Percentiles rank a stretch among this genome's conserved stretches.
phyloP scores from a whole-genome alignment of 2,888 invertebrate species.

The Laspeyria flexula region DNA sequence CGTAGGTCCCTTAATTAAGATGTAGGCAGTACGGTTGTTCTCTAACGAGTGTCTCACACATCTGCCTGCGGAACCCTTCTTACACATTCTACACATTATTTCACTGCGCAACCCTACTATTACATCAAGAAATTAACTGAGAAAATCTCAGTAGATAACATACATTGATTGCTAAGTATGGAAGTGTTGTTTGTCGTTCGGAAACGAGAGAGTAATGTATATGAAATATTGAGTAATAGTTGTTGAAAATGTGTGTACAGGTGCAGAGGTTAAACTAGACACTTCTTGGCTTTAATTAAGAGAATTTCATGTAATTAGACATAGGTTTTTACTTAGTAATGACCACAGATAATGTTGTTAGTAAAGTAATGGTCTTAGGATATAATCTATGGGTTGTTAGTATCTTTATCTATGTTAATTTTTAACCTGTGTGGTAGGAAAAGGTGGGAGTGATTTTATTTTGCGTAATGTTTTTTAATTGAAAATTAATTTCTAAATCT shows the following conservation, averaged over 20 bases:
- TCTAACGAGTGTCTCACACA: slow-evolving; percentile 79
- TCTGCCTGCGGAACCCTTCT: slow-evolving; percentile 55
- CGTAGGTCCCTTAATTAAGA: slow-evolving; percentile 75
- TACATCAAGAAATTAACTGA: not conserved
- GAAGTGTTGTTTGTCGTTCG: no score
- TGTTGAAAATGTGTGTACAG: not conserved
- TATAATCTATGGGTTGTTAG: slow-evolving; percentile 15
- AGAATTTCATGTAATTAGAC: slow-evolving; percentile 44
- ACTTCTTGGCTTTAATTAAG: slow-evolving; percentile 39
- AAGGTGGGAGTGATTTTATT: not conserved
- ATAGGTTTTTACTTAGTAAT: slow-evolving; percentile 42
- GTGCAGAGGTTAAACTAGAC: slow-evolving; percentile 14
- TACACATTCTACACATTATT: slow-evolving; percentile 15
- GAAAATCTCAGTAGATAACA: not conserved
- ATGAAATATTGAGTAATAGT: not conserved
- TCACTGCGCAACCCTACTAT: not conserved
- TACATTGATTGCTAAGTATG: slow-evolving; percentile 1
- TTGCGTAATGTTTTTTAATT: no score
- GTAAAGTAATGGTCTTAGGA: slow-evolving; percentile 19
- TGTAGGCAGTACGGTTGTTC: slow-evolving; percentile 80
- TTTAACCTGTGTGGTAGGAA: slow-evolving; percentile 8
- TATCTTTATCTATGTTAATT: slow-evolving; percentile 3
- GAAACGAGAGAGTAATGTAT: no score
- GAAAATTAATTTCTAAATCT: no score
- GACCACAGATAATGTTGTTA: slow-evolving; percentile 30